Evolutionary conservation across 2,797 vertebrate genomes (phyloP).

Genomic region (Cryptoprocta ferox): DNA sequence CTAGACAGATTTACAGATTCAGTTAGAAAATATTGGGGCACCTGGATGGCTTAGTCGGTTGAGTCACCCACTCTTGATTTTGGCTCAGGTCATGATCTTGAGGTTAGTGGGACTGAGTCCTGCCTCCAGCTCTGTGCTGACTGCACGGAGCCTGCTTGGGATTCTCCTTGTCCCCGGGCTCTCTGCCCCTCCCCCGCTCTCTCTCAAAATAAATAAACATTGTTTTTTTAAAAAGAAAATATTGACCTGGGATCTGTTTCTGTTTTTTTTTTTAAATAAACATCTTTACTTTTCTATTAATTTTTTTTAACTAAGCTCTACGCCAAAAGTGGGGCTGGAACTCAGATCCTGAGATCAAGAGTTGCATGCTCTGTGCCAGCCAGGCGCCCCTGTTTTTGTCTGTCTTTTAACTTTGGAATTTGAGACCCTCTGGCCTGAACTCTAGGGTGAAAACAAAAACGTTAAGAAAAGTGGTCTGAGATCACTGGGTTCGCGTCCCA

Average conservation of each 20-base stretch:
- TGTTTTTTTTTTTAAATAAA: neutral
- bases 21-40: too few relatives aligned
- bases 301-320: neutral
- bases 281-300: neutral
- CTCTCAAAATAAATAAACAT: too few relatives aligned
- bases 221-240: too few relatives aligned
- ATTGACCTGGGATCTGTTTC: neutral
- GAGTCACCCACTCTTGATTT: too few relatives aligned
- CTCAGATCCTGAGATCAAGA: neutral
- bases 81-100: too few relatives aligned
- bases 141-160: too few relatives aligned
- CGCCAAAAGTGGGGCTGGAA: neutral
- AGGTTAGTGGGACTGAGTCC: too few relatives aligned
- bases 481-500: neutral
- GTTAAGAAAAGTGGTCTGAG: neutral
- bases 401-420: neutral
- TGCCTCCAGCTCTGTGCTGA: too few relatives aligned
- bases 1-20: neutral
- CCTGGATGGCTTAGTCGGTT: too few relatives aligned
- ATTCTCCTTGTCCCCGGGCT: too few relatives aligned
- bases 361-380: neutral
- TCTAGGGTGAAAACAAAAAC: neutral
- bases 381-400: neutral
- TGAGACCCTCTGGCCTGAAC: neutral
- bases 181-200: too few relatives aligned